These are phyloP conservation scores for Drosophila lacteicornis DNA, from an alignment of 1,140 invertebrate species.

Conservation along the genomic window DNA sequence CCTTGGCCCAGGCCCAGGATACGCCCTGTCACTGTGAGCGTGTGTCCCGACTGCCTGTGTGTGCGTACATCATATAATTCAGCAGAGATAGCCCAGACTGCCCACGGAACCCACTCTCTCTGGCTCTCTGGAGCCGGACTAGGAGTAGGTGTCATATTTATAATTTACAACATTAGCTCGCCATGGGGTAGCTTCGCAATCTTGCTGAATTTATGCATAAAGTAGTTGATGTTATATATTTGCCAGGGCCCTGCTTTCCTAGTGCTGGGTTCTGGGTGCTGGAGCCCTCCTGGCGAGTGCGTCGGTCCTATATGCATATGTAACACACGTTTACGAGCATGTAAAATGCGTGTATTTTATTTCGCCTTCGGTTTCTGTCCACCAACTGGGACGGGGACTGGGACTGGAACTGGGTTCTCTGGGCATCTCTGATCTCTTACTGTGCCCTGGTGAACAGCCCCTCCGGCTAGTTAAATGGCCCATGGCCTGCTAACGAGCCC, in stretches of 20 bases:
- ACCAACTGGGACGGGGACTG: not conserved
- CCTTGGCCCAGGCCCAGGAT: conserved; percentile 53
- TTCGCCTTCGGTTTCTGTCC: conserved; percentile 62
- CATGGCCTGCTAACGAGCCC: conserved; percentile 60
- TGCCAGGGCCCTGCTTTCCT: conserved; percentile 26
- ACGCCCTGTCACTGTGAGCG: conserved; percentile 47
- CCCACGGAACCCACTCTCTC: conserved; percentile 55
- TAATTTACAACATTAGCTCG: conserved; percentile 83
- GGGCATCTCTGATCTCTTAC: conserved; percentile 8
- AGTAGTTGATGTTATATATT: conserved; percentile 82
- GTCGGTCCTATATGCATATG: conserved; percentile 64
- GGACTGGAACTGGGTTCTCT: not conserved
- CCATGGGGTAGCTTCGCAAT: conserved; percentile 82
- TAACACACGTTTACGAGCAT: conserved; percentile 82
- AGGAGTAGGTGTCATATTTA: conserved; percentile 83
- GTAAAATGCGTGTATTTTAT: conserved; percentile 83
- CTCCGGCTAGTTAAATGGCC: conserved; percentile 66
- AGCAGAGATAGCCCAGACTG: conserved; percentile 40
- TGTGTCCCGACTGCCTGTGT: conserved; percentile 41
- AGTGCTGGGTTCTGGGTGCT: not conserved
- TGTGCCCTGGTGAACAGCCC: conserved; percentile 49
- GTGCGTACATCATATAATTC: conserved; percentile 33
- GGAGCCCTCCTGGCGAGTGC: conserved; percentile 52
- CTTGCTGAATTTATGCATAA: conserved; percentile 82
- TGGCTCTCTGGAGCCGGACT: conserved; percentile 29